Conservation (phyloP, 2,113 vertebrate species). For the Fukomys damarensis region DNA sequence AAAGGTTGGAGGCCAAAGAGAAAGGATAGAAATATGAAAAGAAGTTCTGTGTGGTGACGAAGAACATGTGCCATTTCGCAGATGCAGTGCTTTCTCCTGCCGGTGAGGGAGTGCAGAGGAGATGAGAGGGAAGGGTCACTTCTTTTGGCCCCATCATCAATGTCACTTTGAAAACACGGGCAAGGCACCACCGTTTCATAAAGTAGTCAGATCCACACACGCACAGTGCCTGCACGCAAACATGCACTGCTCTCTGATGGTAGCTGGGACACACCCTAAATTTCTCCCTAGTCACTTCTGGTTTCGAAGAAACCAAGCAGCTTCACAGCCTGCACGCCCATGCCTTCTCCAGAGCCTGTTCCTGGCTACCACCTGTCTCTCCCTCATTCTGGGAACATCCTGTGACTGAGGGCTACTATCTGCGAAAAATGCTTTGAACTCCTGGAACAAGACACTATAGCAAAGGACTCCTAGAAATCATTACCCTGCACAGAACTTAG, state of each 20-base stretch:
- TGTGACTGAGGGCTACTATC: neutral
- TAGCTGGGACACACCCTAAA: neutral
- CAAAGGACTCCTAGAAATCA: neutral
- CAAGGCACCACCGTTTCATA: neutral
- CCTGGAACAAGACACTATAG: neutral
- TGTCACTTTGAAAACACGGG: neutral
- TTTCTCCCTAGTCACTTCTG: neutral
- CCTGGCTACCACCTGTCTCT: neutral
- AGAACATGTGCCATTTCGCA: accelerated
- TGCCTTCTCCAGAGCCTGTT: neutral
- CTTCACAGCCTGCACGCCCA: accelerated
- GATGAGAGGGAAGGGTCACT: accelerated
- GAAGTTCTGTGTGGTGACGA: accelerated
- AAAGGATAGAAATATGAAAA: neutral
- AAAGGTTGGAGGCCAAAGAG: neutral
- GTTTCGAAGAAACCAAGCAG: accelerated
- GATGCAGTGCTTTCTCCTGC: neutral
- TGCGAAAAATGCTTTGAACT: conserved; percentile 49
- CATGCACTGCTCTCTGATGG: neutral
- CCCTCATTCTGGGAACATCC: neutral
- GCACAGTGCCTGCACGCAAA: neutral
- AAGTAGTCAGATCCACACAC: neutral
- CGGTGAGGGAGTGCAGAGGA: neutral
- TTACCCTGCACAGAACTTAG: neutral
- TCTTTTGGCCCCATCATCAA: neutral